Evolutionary conservation across 2,888 invertebrate species (phyloP), one percentile per base, ranked within the genome.

Genomic region (Aleiodes alternator): DNA sequence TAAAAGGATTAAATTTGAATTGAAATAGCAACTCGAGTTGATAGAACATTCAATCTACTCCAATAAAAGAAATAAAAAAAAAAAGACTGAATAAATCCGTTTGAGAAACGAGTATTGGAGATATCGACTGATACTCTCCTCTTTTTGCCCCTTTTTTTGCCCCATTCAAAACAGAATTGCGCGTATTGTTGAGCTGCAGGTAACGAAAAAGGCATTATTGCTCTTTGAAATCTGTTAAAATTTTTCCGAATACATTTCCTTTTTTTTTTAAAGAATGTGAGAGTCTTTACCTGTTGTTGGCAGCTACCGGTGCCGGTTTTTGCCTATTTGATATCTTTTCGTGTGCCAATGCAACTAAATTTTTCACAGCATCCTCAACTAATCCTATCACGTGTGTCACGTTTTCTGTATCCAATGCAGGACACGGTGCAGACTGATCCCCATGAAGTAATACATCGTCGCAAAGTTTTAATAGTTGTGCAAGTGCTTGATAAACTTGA

Each of bases 391-490:
- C 93, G 85, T 94, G 93, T 38, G 92, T 92, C 59, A 94, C 94
- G 85, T 93, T 93, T 83, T 92, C 92, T 78, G 92, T 91, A 84
- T 92, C 91, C 59, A 92, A 86, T 38, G 92, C 92, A 43, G 93
- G 92, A 12, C 93, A 91, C 84, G 93, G 92, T 38, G 93, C 92
- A n/a, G 93, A 91, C 84, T 93, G 92, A 82, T 95, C 94, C 61
- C 94, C 93, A 80, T 94, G 94, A 55, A 96, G 91, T 79, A 97
- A 92, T 69, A 96, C 95, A 89, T 97, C 96, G 89, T 98, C 98
- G 89, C 97, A 97, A 80, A 97, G 92, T 84, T 96, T 95, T 83
- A 98, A 95, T 82, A 98, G 92, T 90, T 95, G 94, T 4, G 96
- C 97, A 79, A 97, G 91, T 79, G 96, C 95, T 82, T 95, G 94